phyloP scores from a whole-genome alignment of 2,113 vertebrate genomes.

The Seriola quinqueradiata region DNA sequence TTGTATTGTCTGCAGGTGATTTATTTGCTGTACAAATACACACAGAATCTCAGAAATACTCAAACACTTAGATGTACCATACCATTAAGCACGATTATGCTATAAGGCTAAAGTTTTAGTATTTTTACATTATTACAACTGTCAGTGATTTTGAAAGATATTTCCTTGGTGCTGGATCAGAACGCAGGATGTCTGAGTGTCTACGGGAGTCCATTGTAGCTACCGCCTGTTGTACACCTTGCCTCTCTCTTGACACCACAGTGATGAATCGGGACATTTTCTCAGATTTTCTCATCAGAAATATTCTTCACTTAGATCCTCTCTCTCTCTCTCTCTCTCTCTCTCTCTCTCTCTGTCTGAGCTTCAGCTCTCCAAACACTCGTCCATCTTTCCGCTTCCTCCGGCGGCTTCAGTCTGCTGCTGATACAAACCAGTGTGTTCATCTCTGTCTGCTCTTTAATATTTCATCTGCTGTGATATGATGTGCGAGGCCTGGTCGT shows the following conservation, averaged over 20 bases:
- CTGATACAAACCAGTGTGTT: slow-evolving; percentile 31
- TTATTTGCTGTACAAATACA: too few relatives aligned
- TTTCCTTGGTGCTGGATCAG: too few relatives aligned
- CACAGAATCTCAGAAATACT: too few relatives aligned
- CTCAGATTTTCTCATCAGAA: slow-evolving; percentile 15
- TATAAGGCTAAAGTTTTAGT: too few relatives aligned
- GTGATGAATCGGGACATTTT: neutral
- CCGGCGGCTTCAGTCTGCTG: slow-evolving; percentile 26
- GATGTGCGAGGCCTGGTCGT: slow-evolving; percentile 33
- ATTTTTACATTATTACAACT: too few relatives aligned
- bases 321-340: neutral
- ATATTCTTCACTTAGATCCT: neutral
- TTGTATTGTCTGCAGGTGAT: too few relatives aligned
- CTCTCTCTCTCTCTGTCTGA: neutral
- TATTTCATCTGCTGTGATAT: slow-evolving; percentile 67
- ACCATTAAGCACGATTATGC: too few relatives aligned
- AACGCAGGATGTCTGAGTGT: too few relatives aligned
- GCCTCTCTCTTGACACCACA: neutral
- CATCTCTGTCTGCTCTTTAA: slow-evolving; percentile 54
- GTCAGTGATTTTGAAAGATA: too few relatives aligned
- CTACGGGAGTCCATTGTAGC: too few relatives aligned
- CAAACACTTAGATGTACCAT: too few relatives aligned
- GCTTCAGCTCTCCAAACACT: slow-evolving; percentile 41
- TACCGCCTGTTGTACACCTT: too few relatives aligned
- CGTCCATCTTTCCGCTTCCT: slow-evolving; percentile 43